Evolutionary conservation across 2,888 invertebrate genomes (phyloP), one percentile per base, ranked within the genome.

Genomic region (Drosophila gaucha): DNA sequence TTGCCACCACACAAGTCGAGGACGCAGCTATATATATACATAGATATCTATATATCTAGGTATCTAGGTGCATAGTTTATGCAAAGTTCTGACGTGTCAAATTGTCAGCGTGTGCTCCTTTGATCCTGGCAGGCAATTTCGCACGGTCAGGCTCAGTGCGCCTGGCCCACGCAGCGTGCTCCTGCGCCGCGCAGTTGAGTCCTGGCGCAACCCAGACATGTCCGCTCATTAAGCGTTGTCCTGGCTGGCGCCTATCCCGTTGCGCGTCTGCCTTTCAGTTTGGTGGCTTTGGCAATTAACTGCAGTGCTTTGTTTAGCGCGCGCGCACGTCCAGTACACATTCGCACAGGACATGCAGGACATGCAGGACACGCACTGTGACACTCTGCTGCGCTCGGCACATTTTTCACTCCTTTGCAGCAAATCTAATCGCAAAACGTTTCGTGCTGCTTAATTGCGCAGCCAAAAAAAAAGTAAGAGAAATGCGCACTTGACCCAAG

Each of bases 271-370:
- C 41, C 83, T 70, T 67, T 58, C 65, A 51, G 69, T 70, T 86
- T 84, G 79, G 86, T 85, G 84, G 84, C 84, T 86, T 84, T 84
- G 86, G 86, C 84, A 86, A 85, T 85, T 85, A 85, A 85, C 86
- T 86, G 86, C 80, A 74, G 70, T 55, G 84, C 74, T 55, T 84
- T 74, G 77, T 71, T 58, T 2, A 24, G 50, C 20, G 60, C 36
- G 44, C 26, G 59, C 18, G 26, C 24, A 67, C 65, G 63, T 72
- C 66, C 64, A 66, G 62, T 8, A 18, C 20, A 62, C 55, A 58
- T 69, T 63, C 65, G 64, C 67, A 54, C 80, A 54, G 54, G 59
- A 64, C 50, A 50, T 58, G 31, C 63, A 41, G 63, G 36, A 60
- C 67, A 60, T 9, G 38, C 35, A 39, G 52, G 55, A 60, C 55